These are phyloP conservation scores for Ricordea florida DNA, from an alignment of 92 coral and sea anemone genomes.

Conservation along the genomic window DNA sequence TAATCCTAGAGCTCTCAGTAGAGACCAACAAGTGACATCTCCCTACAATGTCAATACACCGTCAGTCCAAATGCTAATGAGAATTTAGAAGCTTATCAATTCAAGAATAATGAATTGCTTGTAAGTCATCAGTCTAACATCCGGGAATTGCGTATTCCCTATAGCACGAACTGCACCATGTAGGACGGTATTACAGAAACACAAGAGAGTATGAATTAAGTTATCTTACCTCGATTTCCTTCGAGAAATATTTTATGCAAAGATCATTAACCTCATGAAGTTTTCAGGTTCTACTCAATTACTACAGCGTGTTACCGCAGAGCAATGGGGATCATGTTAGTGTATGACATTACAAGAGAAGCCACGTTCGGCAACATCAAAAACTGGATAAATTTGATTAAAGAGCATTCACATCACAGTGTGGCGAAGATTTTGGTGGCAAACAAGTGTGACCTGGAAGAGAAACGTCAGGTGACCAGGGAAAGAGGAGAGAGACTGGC, in stretches of 20 bases:
- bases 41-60: too few relatives aligned
- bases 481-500: slow-evolving; percentile 85
- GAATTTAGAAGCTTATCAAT: too few relatives aligned
- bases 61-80: too few relatives aligned
- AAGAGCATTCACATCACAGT: slow-evolving; percentile 85
- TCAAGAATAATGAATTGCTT: too few relatives aligned
- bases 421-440: slow-evolving; percentile 82
- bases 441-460: slow-evolving; percentile 89
- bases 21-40: too few relatives aligned
- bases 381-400: slow-evolving; percentile 84
- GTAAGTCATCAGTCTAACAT: too few relatives aligned
- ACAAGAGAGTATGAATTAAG: not conserved
- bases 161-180: too few relatives aligned
- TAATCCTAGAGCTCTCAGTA: too few relatives aligned
- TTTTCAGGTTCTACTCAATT: slow-evolving; percentile 78
- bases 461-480: slow-evolving; percentile 62
- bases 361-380: slow-evolving; percentile 79
- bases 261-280: not conserved
- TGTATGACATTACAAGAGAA: slow-evolving; percentile 94
- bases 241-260: not conserved
- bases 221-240: not conserved
- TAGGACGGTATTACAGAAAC: too few relatives aligned
- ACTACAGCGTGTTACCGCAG: slow-evolving; percentile 97
- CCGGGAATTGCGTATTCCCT: too few relatives aligned
- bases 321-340: slow-evolving; percentile 94